Evolutionary conservation across 2,797 vertebrate species (phyloP), one percentile per base, ranked within the genome.

Genomic region (Pipistrellus kuhlii): DNA sequence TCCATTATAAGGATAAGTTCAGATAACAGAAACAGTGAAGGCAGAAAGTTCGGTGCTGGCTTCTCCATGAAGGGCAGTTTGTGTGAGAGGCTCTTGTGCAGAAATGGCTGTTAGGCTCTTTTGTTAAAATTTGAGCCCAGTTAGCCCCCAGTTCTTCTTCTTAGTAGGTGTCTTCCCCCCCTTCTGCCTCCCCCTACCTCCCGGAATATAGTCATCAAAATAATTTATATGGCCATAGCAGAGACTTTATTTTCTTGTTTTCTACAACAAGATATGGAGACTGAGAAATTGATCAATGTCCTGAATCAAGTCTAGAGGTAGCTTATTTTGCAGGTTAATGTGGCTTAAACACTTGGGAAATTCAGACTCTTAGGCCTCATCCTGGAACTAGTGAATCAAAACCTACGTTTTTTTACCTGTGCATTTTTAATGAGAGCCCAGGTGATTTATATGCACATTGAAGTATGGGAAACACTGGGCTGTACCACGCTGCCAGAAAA

Each of bases 121-220:
- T 77, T 77, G 53, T 35, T 5, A n/a, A 51, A 51, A 35, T 77
- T 25, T 77, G 48, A 55, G 75, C 32, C 48, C 12, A 77, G n/a
- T 55, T 55, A 55, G 75, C 12, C 6, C 14, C n/a, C 3, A 14
- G n/a, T n/a, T 53, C 6, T 1, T 11, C 75, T 35, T 13, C 20
- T 53, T 77, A 35, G 11, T 55, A 55, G 48, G n/a, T 77, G n/a
- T 9, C 20, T 53, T 32, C 17, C 4, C 4, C 4, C 9, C 8
- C 9, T 20, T 1, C 5, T 1, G 2, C 21, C 3, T 8, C 21
- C 20, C 8, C 11, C 57, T 2, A 3, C 0, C 9, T 5, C 2
- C 12, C 20, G 3, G n/a, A 35, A 35, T 32, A 35, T 11, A 68
- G 30, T 68, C 35, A 62, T 75, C 1, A 46, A 57, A 38, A 38